These are phyloP conservation scores for Isaurus tuberculatus DNA, from an alignment of 92 coral and sea anemone species.

Conservation along the genomic window DNA sequence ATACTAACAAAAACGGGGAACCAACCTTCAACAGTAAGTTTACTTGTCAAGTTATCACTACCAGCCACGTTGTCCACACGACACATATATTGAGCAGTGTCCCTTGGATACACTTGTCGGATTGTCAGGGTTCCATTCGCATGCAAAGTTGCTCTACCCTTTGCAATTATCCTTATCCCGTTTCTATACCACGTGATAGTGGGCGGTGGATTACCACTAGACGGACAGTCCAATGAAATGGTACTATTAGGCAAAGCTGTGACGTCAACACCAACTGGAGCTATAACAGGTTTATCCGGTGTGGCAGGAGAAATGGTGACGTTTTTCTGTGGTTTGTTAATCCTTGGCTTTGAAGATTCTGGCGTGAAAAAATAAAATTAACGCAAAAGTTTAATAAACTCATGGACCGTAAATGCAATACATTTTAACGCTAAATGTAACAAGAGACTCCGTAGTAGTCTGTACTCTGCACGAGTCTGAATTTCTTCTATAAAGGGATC, in stretches of 20 bases:
- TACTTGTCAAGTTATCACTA: conserved; percentile 38
- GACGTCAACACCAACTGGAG: conserved; percentile 67
- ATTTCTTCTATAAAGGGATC: too few species aligned
- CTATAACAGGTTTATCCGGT: conserved; percentile 26
- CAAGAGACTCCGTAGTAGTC: too few species aligned
- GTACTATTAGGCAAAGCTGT: conserved; percentile 66
- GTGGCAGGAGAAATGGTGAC: background rate
- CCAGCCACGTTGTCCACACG: conserved; percentile 45
- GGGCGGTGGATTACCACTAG: conserved; percentile 37
- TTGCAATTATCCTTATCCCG: conserved; percentile 36
- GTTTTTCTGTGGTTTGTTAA: conserved; percentile 21
- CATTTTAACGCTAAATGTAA: too few species aligned
- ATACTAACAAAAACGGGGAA: background rate
- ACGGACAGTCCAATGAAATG: conserved; percentile 50
- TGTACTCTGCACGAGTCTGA: too few species aligned
- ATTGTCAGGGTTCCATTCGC: conserved; percentile 41
- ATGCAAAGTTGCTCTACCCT: conserved; percentile 29
- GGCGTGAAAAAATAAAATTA: background rate
- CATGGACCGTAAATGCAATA: too few species aligned
- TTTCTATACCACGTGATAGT: conserved; percentile 65
- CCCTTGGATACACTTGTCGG: conserved; percentile 5
- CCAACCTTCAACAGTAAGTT: conserved; percentile 27
- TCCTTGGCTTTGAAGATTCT: conserved; percentile 37
- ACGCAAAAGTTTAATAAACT: background rate
- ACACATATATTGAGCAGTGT: conserved; percentile 59